Evolutionary conservation across 2,797 vertebrate genomes (phyloP).

Genomic region (Apogon talboti): DNA sequence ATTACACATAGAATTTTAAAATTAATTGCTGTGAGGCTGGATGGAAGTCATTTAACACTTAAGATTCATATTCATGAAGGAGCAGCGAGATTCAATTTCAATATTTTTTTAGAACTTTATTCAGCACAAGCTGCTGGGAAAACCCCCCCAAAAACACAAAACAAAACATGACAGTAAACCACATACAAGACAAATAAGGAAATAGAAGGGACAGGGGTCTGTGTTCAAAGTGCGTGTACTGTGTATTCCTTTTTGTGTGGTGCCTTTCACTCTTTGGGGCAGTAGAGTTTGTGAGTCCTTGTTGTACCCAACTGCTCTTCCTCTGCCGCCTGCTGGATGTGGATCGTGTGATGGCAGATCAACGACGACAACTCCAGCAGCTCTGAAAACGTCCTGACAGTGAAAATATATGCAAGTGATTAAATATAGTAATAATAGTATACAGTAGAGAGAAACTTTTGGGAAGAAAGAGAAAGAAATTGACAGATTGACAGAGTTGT

Average conservation of each 20-base stretch:
- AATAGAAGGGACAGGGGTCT: neutral
- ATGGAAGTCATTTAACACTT: too few species aligned
- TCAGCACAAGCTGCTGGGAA: conserved; percentile 5
- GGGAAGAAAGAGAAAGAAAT: neutral
- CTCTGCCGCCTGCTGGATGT: conserved; percentile 72
- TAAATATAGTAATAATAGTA: too few species aligned
- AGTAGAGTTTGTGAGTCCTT: conserved; percentile 69
- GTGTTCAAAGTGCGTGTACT: conserved; percentile 51
- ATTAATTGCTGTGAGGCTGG: too few species aligned
- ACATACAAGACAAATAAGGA: conserved; percentile 20
- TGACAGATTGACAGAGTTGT: neutral
- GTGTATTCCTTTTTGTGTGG: conserved; percentile 11
- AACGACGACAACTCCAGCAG: conserved; percentile 83
- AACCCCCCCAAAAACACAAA: conserved; percentile 20
- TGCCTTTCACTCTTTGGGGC: conserved; percentile 54
- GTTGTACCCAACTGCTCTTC: conserved; percentile 73
- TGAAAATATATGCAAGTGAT: too few species aligned
- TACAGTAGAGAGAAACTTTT: neutral
- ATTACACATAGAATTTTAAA: too few species aligned
- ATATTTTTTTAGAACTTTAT: neutral
- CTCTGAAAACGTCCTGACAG: conserved; percentile 77
- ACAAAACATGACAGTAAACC: conserved; percentile 9
- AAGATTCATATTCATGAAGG: too few species aligned
- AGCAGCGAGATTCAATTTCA: neutral
- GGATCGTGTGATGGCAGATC: conserved; percentile 80